Percentiles rank a stretch among this genome's conserved stretches.
phyloP scores from a whole-genome alignment of 1,140 invertebrate genomes.

The Patella vulgata region DNA sequence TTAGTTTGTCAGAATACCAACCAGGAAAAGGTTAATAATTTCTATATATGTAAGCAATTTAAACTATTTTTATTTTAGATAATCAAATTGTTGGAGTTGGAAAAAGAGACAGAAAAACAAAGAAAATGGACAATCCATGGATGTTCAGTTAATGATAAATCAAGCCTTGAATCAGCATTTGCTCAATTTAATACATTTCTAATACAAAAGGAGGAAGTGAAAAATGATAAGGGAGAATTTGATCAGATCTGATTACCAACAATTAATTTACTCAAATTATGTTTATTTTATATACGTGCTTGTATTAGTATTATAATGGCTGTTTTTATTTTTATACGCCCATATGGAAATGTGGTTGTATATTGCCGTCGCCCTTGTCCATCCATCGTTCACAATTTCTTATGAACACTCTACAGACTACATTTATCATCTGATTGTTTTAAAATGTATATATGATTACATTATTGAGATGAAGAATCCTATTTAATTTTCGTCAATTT shows the following conservation, averaged over 20 bases:
- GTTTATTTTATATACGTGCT: neutral
- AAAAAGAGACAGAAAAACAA: constrained; percentile 24
- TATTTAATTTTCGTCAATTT: too few species aligned
- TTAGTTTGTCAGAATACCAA: too few species aligned
- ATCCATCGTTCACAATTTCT: too few species aligned
- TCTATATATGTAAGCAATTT: too few species aligned
- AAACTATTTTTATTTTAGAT: constrained; percentile 37
- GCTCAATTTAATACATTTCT: constrained; percentile 44
- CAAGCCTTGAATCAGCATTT: constrained; percentile 40
- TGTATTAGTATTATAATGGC: neutral
- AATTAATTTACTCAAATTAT: neutral
- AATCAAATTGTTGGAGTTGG: constrained; percentile 39
- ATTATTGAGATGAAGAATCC: too few species aligned
- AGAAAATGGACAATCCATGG: constrained; percentile 44
- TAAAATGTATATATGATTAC: too few species aligned
- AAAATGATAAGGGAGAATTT: constrained; percentile 15
- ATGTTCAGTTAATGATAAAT: constrained; percentile 41
- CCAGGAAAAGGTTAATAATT: too few species aligned
- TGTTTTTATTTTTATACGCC: too few species aligned
- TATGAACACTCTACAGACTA: too few species aligned
- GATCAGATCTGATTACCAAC: neutral
- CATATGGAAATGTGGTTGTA: too few species aligned
- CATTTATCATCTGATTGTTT: too few species aligned
- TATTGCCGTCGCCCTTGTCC: too few species aligned
- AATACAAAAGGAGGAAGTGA: constrained; percentile 26